Percentiles rank a stretch among this genome's conserved stretches.
Evolutionary conservation across 2,113 vertebrate species (phyloP).

Genomic region (Anhinga rufa): DNA sequence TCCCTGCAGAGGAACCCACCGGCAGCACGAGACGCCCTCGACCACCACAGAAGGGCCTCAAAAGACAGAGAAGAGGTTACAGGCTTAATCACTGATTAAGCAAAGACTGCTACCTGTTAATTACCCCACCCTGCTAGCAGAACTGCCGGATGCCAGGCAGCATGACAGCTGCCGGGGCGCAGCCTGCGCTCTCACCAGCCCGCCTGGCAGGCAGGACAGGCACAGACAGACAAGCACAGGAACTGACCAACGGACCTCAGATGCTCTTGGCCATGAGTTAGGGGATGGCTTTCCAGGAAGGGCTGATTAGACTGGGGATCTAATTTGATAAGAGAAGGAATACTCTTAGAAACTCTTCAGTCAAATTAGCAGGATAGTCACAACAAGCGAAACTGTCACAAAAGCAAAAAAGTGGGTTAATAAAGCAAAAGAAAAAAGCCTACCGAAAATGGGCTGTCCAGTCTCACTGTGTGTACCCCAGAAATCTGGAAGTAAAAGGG

Average conservation of each 20-base stretch:
- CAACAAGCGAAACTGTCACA: not conserved
- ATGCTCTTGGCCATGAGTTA: not conserved
- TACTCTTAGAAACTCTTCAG: not conserved
- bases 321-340: not conserved
- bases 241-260: not conserved
- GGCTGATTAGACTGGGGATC: not conserved
- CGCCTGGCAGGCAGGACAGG: fast-evolving
- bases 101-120: not conserved
- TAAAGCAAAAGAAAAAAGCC: not conserved
- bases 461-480: not conserved
- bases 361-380: not conserved
- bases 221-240: not conserved
- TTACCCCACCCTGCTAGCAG: not conserved
- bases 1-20: not conserved
- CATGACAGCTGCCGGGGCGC: fast-evolving
- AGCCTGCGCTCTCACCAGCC: not conserved
- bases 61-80: not conserved
- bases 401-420: not conserved
- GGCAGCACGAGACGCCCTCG: fast-evolving
- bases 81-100: not conserved
- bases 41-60: not conserved
- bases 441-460: not conserved
- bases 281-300: not conserved
- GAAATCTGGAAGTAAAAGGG: not conserved
- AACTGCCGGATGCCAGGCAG: not conserved